Evolutionary conservation across 2,113 vertebrate genomes (phyloP).

Genomic region (Cynoglossus semilaevis): DNA sequence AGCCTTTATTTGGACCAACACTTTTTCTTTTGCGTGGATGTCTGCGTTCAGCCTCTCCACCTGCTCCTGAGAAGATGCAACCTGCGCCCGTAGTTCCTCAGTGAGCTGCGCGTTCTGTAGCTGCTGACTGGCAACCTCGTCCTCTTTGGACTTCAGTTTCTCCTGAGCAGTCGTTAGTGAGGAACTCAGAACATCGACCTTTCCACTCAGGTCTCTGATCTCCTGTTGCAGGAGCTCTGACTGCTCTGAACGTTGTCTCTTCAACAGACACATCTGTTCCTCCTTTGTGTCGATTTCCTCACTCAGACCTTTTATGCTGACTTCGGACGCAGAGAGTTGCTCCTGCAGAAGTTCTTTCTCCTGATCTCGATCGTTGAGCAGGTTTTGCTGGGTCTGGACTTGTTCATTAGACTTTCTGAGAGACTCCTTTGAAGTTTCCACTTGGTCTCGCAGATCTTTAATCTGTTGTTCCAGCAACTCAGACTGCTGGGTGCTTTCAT

Average conservation of each 20-base stretch:
- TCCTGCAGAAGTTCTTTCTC: slow-evolving; percentile 60
- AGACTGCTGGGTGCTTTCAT: slow-evolving; percentile 15
- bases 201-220: slow-evolving; percentile 65
- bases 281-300: slow-evolving; percentile 44
- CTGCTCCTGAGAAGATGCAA: slow-evolving; percentile 39
- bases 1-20: slow-evolving; percentile 13
- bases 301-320: slow-evolving; percentile 11
- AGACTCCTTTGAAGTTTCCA: slow-evolving; percentile 49
- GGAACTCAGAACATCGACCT: slow-evolving; percentile 64
- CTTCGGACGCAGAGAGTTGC: slow-evolving; percentile 36
- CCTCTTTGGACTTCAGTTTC: slow-evolving; percentile 53
- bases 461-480: slow-evolving; percentile 39
- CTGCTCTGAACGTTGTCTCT: slow-evolving; percentile 30
- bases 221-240: slow-evolving; percentile 29
- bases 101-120: slow-evolving; percentile 6
- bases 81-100: slow-evolving; percentile 20
- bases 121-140: slow-evolving; percentile 28
- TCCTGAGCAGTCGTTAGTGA: slow-evolving; percentile 66
- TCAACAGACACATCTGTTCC: slow-evolving; percentile 23
- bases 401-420: slow-evolving; percentile 27
- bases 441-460: slow-evolving; percentile 57
- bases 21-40: slow-evolving; percentile 38
- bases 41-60: slow-evolving; percentile 35
- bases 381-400: slow-evolving; percentile 9
- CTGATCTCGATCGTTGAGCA: slow-evolving; percentile 28